A percentile compares a stretch with the other conserved stretches of the same genome.
Conservation (phyloP, 2,797 vertebrate genomes). For the Sebastes nivosus region DNA sequence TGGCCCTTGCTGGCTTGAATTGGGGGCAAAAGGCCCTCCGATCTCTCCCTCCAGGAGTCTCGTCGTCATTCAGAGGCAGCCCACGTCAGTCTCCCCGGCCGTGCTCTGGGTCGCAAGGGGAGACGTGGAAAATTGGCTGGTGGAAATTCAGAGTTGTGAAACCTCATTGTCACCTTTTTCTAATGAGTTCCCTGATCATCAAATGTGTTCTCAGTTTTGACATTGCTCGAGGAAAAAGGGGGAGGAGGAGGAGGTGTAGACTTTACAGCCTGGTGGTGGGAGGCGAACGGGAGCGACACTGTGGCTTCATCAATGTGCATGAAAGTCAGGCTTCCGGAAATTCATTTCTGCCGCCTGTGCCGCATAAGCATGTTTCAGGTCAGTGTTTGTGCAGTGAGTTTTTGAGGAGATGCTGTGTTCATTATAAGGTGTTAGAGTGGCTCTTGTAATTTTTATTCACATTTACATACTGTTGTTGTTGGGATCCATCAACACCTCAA, state of each 20-base stretch:
- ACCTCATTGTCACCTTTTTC: conserved; percentile 89
- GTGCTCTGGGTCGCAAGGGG: conserved; percentile 64
- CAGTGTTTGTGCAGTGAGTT: conserved; percentile 62
- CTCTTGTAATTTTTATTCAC: conserved; percentile 68
- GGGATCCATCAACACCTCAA: conserved; percentile 80
- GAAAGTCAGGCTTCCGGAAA: conserved; percentile 79
- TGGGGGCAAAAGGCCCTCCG: conserved; percentile 38
- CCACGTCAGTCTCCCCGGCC: conserved; percentile 62
- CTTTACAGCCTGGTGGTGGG: conserved; percentile 35
- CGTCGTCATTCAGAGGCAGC: conserved; percentile 60
- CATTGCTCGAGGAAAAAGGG: conserved; percentile 58
- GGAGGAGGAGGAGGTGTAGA: conserved; percentile 46
- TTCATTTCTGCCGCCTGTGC: conserved; percentile 68
- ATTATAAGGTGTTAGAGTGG: conserved; percentile 82
- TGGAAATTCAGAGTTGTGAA: conserved; percentile 77
- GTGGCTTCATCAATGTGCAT: conserved; percentile 77
- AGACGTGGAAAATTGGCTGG: conserved; percentile 70
- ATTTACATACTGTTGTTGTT: conserved; percentile 72
- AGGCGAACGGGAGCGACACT: conserved; percentile 38
- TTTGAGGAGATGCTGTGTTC: conserved; percentile 59
- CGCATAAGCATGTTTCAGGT: conserved; percentile 77
- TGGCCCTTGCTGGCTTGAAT: conserved; percentile 29
- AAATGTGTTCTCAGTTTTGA: conserved; percentile 72
- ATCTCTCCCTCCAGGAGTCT: conserved; percentile 34
- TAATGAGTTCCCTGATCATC: conserved; percentile 82